A percentile compares a stretch with the other conserved stretches of the same genome.
phyloP scores from a whole-genome alignment of 2,888 invertebrate species.

The Heliconius sara region DNA sequence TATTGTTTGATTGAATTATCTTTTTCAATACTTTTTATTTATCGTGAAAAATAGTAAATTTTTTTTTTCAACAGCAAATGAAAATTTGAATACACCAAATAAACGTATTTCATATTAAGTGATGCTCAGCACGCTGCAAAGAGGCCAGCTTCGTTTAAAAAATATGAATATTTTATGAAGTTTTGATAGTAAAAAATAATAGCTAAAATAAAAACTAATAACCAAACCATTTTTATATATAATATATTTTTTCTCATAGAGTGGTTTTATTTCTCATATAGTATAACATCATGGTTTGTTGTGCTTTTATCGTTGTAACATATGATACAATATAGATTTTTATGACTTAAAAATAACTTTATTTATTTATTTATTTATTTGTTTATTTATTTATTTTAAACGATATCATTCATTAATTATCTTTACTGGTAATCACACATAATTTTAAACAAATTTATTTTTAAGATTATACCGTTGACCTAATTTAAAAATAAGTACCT shows the following conservation, averaged over 20 bases:
- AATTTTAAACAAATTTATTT: too few species aligned
- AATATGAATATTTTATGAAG: constrained; percentile 7
- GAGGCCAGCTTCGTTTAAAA: neutral
- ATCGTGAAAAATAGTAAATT: too few species aligned
- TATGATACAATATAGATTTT: neutral
- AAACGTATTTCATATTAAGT: neutral
- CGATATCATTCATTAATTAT: too few species aligned
- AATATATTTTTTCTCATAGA: neutral
- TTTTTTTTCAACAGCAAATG: neutral
- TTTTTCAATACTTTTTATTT: too few species aligned
- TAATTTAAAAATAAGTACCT: too few species aligned
- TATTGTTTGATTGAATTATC: too few species aligned
- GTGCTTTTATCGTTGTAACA: too few species aligned
- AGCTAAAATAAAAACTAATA: neutral
- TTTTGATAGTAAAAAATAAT: neutral
- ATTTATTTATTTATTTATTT: too few species aligned
- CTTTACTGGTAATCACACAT: too few species aligned
- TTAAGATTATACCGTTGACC: too few species aligned
- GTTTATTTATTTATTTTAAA: too few species aligned
- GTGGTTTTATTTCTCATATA: neutral
- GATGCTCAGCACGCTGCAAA: neutral
- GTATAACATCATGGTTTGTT: too few species aligned
- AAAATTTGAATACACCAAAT: neutral
- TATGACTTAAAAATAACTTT: neutral
- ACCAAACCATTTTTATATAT: neutral